Evolutionary conservation across 2,888 invertebrate genomes (phyloP), one percentile per base, ranked within the genome.

Genomic region (Meganola albula): DNA sequence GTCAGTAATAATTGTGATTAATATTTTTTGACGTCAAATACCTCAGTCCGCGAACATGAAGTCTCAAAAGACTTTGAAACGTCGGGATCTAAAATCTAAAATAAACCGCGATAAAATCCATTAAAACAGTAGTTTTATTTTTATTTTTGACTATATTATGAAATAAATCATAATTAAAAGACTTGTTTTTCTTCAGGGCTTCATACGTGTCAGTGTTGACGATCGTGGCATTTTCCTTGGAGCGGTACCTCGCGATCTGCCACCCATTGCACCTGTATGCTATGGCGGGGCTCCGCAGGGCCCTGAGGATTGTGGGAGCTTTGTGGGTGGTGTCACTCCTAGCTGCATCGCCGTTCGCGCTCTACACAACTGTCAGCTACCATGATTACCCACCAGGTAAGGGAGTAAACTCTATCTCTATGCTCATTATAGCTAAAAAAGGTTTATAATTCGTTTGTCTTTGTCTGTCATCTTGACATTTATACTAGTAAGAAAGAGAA

Each of bases 131-230:
- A n/a, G n/a, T n/a, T n/a, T n/a, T n/a, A n/a, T n/a, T n/a, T n/a
- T n/a, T n/a, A n/a, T 16, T 16, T 16, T 16, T 16, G 4, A 5
- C 4, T 16, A 5, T 16, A 16, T 16, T 5, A 4, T 16, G 4
- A 16, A 5, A 16, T 16, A 16, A 16, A 16, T 16, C 4, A 5
- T 16, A 16, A 16, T 16, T 16, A 16, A 29, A 23, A 2, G 3
- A 5, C 1, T 1, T 1, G 2, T 2, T 10, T 27, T 1, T 32
- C 1, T 49, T 37, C 80, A 95, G 95, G 74, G 94, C 95, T 0
- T 93, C 95, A 0, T 96, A 96, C 74, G 95, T 95, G 1, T 96
- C 96, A 1, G 94, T 96, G 27, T 80, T 97, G 62, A 97, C 96
- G 12, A 96, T 97, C 52, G 95, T 96, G 24, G 95, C 95, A 2